phyloP scores from a whole-genome alignment of 2,113 vertebrate species.

The Pteruthius melanotis region DNA sequence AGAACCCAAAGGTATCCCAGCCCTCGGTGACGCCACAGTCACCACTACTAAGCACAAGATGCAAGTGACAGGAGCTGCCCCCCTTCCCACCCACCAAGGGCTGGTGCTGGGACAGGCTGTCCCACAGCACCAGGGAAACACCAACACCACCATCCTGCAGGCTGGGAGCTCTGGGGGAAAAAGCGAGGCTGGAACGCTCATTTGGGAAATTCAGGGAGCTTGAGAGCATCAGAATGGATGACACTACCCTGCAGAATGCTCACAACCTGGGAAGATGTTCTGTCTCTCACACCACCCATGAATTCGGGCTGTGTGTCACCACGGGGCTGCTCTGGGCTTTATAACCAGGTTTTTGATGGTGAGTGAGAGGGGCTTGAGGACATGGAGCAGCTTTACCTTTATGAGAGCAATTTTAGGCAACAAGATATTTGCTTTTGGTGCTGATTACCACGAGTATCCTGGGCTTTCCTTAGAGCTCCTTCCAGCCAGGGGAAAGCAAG shows the following conservation, averaged over 20 bases:
- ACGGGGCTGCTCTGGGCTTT: not conserved
- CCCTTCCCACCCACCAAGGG: not conserved
- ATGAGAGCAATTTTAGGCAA: not conserved
- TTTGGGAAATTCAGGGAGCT: not conserved
- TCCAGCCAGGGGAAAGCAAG: not conserved
- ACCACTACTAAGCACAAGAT: not conserved
- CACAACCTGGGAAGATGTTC: not conserved
- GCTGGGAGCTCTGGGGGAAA: not conserved
- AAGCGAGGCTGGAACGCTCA: not conserved
- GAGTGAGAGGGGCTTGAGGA: not conserved
- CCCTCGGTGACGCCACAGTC: accelerated
- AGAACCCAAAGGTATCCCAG: not conserved
- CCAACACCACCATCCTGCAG: not conserved
- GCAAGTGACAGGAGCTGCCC: not conserved
- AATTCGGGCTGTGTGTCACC: not conserved
- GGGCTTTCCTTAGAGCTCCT: too few relatives aligned
- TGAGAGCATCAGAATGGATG: accelerated
- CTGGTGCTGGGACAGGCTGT: not conserved
- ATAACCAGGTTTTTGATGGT: not conserved
- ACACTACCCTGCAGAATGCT: not conserved
- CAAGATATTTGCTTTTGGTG: not conserved
- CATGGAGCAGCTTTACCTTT: not conserved
- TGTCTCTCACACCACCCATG: accelerated
- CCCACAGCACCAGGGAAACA: not conserved
- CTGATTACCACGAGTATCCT: accelerated